Percentiles rank a stretch among this genome's conserved stretches.
These are phyloP conservation scores for Percopsis transmontana DNA, from an alignment of 2,113 vertebrate species.

Conservation along the genomic window DNA sequence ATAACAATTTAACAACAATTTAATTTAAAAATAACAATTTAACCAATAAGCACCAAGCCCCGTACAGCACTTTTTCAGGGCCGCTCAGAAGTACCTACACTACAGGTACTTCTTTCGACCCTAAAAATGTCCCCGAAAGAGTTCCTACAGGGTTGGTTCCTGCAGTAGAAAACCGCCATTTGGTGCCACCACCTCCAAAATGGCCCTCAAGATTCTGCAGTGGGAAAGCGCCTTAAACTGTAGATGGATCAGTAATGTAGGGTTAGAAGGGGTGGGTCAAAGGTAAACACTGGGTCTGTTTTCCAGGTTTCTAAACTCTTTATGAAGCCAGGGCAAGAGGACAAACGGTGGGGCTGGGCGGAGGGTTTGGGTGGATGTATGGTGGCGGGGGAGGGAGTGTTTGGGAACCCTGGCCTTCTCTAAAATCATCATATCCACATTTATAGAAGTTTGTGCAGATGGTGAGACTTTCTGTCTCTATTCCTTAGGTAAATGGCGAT, in stretches of 20 bases:
- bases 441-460: constrained; percentile 52
- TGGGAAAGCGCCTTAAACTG: too few relatives aligned
- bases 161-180: too few relatives aligned
- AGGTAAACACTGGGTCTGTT: constrained; percentile 12
- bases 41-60: too few relatives aligned
- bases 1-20: too few relatives aligned
- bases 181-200: too few relatives aligned
- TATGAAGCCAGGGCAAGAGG: constrained; percentile 8
- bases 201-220: too few relatives aligned
- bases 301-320: constrained; percentile 21
- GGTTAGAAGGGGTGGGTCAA: not conserved
- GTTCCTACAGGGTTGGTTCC: too few relatives aligned
- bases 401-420: constrained; percentile 15
- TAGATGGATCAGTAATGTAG: not conserved
- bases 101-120: too few relatives aligned
- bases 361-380: not conserved
- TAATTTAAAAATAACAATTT: too few relatives aligned
- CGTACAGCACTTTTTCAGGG: too few relatives aligned
- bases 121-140: too few relatives aligned
- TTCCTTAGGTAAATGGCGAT: constrained; percentile 27
- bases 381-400: constrained; percentile 5
- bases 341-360: constrained; percentile 27
- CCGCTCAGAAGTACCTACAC: too few relatives aligned
- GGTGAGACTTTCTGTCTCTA: constrained; percentile 26
- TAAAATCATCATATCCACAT: constrained; percentile 39